Percentiles rank a stretch among this genome's conserved stretches.
phyloP scores from a whole-genome alignment of 1,140 invertebrate genomes.

The Leguminivora glycinivorella region DNA sequence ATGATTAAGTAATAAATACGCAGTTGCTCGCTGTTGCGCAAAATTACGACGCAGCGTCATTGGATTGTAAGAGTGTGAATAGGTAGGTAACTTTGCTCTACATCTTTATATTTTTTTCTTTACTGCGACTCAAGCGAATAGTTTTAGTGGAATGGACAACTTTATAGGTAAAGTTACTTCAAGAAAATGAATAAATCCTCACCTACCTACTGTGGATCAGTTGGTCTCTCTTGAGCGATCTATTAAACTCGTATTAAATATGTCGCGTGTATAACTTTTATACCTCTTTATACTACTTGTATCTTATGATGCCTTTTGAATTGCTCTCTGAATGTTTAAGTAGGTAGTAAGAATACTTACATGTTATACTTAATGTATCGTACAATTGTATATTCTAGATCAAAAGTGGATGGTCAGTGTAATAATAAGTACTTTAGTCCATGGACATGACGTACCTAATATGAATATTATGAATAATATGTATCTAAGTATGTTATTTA shows the following conservation, averaged over 20 bases:
- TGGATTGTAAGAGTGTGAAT: too few relatives aligned
- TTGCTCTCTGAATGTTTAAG: constrained; percentile 12
- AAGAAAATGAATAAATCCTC: too few relatives aligned
- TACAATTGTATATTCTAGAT: constrained; percentile 2
- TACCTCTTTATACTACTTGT: not conserved
- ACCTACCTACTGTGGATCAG: too few relatives aligned
- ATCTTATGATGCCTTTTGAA: not conserved
- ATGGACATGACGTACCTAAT: not conserved
- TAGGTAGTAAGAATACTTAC: not conserved
- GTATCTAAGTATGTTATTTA: not conserved
- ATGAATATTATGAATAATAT: not conserved
- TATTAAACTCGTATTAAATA: not conserved
- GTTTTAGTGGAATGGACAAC: too few relatives aligned
- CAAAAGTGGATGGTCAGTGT: not conserved
- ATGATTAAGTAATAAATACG: too few relatives aligned
- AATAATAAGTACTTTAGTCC: not conserved
- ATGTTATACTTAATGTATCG: not conserved
- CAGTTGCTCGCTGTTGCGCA: too few relatives aligned
- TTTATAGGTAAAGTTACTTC: too few relatives aligned
- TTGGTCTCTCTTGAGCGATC: too few relatives aligned
- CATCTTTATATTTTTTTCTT: too few relatives aligned
- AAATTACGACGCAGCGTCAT: too few relatives aligned
- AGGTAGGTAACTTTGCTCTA: too few relatives aligned
- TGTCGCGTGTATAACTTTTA: not conserved
- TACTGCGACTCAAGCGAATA: too few relatives aligned